A percentile compares a stretch with the other conserved stretches of the same genome.
Evolutionary conservation across 2,113 vertebrate species (phyloP).

Genomic region (Podiceps cristatus): DNA sequence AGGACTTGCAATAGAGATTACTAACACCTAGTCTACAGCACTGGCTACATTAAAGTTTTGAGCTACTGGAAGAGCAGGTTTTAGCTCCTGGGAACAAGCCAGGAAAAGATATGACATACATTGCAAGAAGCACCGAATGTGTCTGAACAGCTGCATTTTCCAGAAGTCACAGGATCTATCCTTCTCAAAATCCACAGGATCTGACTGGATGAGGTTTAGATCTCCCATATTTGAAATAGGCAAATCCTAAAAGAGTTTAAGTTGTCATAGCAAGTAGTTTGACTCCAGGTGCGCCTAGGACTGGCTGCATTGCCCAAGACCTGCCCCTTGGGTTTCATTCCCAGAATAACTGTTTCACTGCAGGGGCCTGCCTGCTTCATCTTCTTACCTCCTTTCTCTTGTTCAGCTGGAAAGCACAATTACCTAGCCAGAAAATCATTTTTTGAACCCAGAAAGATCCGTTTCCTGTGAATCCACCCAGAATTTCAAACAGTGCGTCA

Average conservation of each 20-base stretch:
- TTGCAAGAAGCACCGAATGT: neutral
- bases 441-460: neutral
- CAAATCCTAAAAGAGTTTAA: neutral
- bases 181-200: neutral
- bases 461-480: neutral
- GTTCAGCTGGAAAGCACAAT: neutral
- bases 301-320: neutral
- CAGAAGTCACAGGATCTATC: neutral
- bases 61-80: neutral
- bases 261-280: neutral
- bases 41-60: neutral
- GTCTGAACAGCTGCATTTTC: neutral
- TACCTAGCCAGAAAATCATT: neutral
- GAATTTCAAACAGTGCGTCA: neutral
- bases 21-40: neutral
- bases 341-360: neutral
- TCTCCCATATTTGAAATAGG: neutral
- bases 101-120: neutral
- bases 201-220: neutral
- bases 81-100: neutral
- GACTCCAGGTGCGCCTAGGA: neutral
- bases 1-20: neutral
- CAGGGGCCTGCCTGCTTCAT: neutral
- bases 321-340: neutral
- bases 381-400: neutral